phyloP scores from a whole-genome alignment of 1,140 invertebrate species.

The Acromyrmex heyeri region DNA sequence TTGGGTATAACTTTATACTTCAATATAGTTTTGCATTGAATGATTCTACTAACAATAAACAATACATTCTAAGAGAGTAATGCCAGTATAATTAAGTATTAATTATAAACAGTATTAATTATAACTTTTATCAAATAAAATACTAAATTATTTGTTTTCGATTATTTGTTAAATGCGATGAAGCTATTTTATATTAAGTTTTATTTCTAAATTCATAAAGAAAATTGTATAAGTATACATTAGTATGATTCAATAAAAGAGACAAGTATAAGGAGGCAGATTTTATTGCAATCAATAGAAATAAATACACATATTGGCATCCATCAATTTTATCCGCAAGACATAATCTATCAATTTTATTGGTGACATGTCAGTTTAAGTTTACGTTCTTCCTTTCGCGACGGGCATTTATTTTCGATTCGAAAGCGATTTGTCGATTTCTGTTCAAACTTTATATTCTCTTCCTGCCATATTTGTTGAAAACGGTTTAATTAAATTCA shows the following conservation, averaged over 20 bases:
- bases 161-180: background rate
- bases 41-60: constrained; percentile 7
- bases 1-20: constrained; percentile 17
- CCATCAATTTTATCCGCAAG: constrained; percentile 1
- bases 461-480: background rate
- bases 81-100: background rate
- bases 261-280: constrained; percentile 1
- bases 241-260: background rate
- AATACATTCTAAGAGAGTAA: background rate
- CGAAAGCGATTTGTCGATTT: constrained; percentile 8
- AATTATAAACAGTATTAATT: too few relatives aligned
- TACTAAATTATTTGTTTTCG: background rate
- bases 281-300: constrained; percentile 18
- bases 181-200: background rate
- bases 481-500: background rate
- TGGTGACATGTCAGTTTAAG: constrained; percentile 43
- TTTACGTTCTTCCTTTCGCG: constrained; percentile 6
- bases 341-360: constrained; percentile 41
- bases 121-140: background rate
- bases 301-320: background rate
- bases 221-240: background rate
- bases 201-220: background rate
- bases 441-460: background rate
- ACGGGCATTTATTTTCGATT: constrained; percentile 18
- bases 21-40: constrained; percentile 13